Conservation (phyloP, 2,888 invertebrate genomes). For the Standfussiana lucernea region DNA sequence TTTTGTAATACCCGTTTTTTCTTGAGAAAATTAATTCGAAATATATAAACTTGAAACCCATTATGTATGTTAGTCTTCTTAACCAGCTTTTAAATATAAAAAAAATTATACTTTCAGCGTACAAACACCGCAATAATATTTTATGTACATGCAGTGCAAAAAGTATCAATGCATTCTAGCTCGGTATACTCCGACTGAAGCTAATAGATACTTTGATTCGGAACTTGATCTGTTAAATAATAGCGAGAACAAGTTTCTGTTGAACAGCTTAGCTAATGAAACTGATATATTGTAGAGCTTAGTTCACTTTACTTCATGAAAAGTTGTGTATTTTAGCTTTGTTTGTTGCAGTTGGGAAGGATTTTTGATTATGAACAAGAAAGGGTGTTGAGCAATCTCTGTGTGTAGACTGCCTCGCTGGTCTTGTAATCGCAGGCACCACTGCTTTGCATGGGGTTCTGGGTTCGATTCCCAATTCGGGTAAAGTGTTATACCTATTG, state of each 20-base stretch:
- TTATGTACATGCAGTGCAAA: neutral
- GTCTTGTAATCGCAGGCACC: neutral
- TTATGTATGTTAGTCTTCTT: neutral
- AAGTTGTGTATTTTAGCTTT: neutral
- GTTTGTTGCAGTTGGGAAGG: neutral
- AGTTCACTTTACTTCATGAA: neutral
- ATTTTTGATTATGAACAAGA: neutral
- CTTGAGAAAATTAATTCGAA: too few species aligned
- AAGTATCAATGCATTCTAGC: neutral
- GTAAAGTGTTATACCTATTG: neutral
- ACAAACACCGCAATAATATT: neutral
- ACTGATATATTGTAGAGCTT: slow-evolving; percentile 12
- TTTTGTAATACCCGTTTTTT: too few species aligned
- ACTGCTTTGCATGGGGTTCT: neutral
- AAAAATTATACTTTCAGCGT: too few species aligned
- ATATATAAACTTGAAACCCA: neutral
- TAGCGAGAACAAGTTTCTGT: slow-evolving; percentile 2
- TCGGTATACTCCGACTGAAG: slow-evolving; percentile 2
- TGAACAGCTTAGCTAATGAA: slow-evolving; percentile 18
- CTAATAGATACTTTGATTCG: slow-evolving; percentile 24
- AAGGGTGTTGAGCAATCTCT: neutral
- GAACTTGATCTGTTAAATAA: slow-evolving; percentile 7
- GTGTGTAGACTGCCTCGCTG: neutral
- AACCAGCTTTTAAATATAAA: neutral
- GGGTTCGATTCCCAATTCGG: neutral